Conservation (phyloP, 2,888 invertebrate species). For the Mechanitis messenoides region DNA sequence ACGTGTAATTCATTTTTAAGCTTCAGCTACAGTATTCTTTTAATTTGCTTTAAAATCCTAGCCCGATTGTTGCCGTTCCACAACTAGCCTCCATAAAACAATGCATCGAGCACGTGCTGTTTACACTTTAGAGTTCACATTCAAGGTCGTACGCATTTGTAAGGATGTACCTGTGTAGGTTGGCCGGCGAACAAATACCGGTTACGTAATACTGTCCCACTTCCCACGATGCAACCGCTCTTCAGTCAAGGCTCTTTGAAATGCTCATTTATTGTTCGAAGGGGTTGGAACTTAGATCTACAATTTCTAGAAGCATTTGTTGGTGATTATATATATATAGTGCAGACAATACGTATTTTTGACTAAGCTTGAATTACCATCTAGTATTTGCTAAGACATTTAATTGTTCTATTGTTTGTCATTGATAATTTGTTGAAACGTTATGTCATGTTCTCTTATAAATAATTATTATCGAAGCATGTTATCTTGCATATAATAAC, state of each 20-base stretch:
- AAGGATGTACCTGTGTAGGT: slow-evolving; percentile 74
- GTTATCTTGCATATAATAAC: background rate
- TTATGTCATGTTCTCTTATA: slow-evolving; percentile 4
- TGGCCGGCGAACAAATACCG: slow-evolving; percentile 71
- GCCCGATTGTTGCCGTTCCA: slow-evolving; percentile 41
- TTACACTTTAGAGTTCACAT: slow-evolving; percentile 75
- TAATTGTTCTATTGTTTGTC: background rate
- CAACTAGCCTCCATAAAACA: slow-evolving; percentile 67
- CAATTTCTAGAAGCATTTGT: slow-evolving; percentile 1
- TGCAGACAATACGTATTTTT: too few relatives aligned
- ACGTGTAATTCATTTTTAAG: background rate
- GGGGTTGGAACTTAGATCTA: slow-evolving; percentile 13
- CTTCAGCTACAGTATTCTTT: slow-evolving; percentile 15
- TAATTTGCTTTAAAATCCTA: slow-evolving; percentile 27
- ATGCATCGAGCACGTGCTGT: slow-evolving; percentile 74
- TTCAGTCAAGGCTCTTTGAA: slow-evolving; percentile 53
- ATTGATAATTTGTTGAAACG: background rate
- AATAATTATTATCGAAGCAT: background rate
- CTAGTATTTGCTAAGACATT: background rate
- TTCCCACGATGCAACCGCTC: slow-evolving; percentile 66
- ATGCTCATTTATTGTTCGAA: slow-evolving; percentile 41
- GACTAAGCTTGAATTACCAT: background rate
- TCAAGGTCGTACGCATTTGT: slow-evolving; percentile 76
- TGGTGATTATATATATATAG: too few relatives aligned
- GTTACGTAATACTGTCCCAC: slow-evolving; percentile 71